phyloP scores from a whole-genome alignment of 2,888 invertebrate species.

The Lathronympha strigana region DNA sequence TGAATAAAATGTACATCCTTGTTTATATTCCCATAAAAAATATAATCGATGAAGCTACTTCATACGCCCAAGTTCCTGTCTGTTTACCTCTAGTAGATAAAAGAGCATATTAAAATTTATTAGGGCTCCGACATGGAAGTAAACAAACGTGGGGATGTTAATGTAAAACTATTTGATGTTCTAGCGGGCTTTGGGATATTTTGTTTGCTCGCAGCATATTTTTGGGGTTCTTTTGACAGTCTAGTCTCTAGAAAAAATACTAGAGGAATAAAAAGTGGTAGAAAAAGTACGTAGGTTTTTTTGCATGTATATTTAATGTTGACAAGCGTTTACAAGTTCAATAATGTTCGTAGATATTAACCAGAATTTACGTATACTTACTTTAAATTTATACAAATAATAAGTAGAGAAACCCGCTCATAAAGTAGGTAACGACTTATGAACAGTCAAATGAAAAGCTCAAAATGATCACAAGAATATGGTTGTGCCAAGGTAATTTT shows the following conservation, averaged over 20 bases:
- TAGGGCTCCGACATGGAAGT: conserved; percentile 56
- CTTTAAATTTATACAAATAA: too few relatives aligned
- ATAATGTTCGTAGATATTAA: too few relatives aligned
- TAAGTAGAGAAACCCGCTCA: too few relatives aligned
- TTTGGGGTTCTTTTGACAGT: conserved; percentile 24
- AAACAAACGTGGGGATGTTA: conserved; percentile 67
- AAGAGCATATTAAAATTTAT: conserved; percentile 69
- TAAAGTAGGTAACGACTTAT: too few relatives aligned
- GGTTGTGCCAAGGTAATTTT: too few relatives aligned
- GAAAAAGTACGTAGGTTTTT: too few relatives aligned
- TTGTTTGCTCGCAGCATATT: conserved; percentile 44
- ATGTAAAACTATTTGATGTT: conserved; percentile 76
- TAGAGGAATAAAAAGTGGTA: too few relatives aligned
- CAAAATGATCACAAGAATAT: too few relatives aligned
- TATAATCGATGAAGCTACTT: conserved; percentile 34
- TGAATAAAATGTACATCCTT: neutral
- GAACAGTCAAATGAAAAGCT: too few relatives aligned
- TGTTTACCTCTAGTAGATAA: conserved; percentile 56
- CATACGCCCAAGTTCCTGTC: conserved; percentile 28
- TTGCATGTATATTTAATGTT: too few relatives aligned
- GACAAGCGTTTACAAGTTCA: too few relatives aligned
- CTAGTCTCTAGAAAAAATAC: neutral
- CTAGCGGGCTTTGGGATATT: conserved; percentile 51
- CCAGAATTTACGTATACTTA: too few relatives aligned
- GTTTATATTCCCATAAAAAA: conserved; percentile 31